Base-by-base conservation (phyloP, 2,888 invertebrate species). In the Trissoscelio sp. region DNA sequence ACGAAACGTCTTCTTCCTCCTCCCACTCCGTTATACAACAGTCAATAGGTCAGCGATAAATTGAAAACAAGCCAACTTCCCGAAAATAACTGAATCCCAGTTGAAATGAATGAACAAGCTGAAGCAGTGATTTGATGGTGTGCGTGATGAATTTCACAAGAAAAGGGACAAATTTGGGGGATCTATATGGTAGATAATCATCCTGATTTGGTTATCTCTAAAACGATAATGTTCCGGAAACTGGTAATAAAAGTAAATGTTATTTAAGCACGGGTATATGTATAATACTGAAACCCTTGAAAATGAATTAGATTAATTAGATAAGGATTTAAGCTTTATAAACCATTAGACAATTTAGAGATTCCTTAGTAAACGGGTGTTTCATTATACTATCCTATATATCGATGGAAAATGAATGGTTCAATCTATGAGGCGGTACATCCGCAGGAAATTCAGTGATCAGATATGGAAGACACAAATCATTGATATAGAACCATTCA, bases 11-110 rank as follows among this genome's bases (percentile, higher is more conserved):
- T 7, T 18, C 20, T 14, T n/a, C 34, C 34, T 37, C 6, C 12
- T 37, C 12, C 37, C 20, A 22, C 14, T n/a, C 0, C 7, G 4
- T 12, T 28, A 16, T 22, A 12, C 44, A n/a, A n/a, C 39, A 39
- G 53, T 66, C 67, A 55, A 69, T 69, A 55, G 55, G 67, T 69
- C 67, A 69, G 11, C 7, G 28, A 22, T 22, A 69, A 69, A 69
- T 69, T 69, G 67, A 55, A 69, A 55, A 18, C 44, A 1, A 31
- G 67, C 66, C 66, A 66, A 66, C 39, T 14, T 7, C 14, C 24
- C 31, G 44, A 12, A 60, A 44, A 12, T 14, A 24, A 12, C 1
- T 18, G 16, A 14, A 28, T 2, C 14, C 42, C 22, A 22, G 39
- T 12, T 9, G 6, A 58, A 58, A 58, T 42, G 58, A 20, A 20